Evolutionary conservation across 2,113 vertebrate genomes (phyloP), one percentile per base, ranked within the genome.

Genomic region (Tauraco erythrolophus): DNA sequence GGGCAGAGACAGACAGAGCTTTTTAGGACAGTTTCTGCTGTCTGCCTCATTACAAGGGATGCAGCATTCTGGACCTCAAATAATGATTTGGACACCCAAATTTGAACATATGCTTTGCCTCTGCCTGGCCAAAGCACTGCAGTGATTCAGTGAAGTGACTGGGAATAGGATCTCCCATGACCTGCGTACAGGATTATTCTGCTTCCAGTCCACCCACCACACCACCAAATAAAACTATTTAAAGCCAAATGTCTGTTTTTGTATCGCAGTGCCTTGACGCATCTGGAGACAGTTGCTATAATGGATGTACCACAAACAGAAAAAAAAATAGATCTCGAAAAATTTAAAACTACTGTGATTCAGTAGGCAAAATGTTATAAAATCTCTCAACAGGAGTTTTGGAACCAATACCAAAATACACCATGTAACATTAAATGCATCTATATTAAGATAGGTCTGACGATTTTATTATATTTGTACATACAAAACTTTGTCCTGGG

Each of bases 171-270:
- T 93, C 80, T 92, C 77, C 81, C 87, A 79, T 60, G 74, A 68
- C 35, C 90, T 66, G 9, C 84, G 53, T 25, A 54, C 11, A 4
- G 64, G 60, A 45, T 93, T 80, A 7, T 17, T 94, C 28, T 86
- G 68, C 62, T 69, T 77, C 75, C 62, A 94, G 54, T 69, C 81
- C 78, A 82, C 39, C 84, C 90, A 66, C 79, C 8, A 4, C 71
- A 80, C 54, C 54, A 90, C 60, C 72, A 89, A 86, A 94, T 66
- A 84, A 94, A 95, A 71, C 92, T 86, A 75, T 92, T 94, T 89
- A 60, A 91, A 94, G 64, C 37, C 88, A 78, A 84, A 88, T 45
- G 60, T 46, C 91, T 54, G 3, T 17, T 87, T 96, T 96, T 79
- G 21, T 48, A 43, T 14, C 9, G 1, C 37, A 75, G 50, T 21